A percentile compares a stretch with the other conserved stretches of the same genome.
Evolutionary conservation across 2,113 vertebrate genomes (phyloP).

Genomic region (Otis tarda): DNA sequence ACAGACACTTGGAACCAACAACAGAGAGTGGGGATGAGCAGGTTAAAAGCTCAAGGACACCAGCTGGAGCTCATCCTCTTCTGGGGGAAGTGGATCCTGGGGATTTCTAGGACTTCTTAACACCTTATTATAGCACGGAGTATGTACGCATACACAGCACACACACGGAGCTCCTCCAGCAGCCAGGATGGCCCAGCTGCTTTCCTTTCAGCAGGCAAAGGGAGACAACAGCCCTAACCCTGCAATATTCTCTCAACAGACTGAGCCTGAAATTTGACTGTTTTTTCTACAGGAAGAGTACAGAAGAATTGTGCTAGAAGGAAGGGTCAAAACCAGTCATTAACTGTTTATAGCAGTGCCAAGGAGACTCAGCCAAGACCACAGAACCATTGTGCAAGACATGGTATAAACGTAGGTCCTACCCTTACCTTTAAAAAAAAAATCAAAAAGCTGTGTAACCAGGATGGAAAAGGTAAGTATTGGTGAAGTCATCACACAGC

Average conservation of each 20-base stretch:
- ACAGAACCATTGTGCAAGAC: not conserved
- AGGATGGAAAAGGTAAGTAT: not conserved
- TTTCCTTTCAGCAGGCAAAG: not conserved
- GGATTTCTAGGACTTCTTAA: not conserved
- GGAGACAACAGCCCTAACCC: not conserved
- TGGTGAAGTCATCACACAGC: not conserved
- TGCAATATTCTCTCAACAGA: not conserved
- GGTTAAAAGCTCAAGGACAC: not conserved
- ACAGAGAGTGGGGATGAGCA: not conserved
- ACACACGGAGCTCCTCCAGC: not conserved
- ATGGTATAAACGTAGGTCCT: not conserved
- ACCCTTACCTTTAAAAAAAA: not conserved
- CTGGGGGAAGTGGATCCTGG: not conserved
- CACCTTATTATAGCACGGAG: not conserved
- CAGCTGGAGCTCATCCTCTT: not conserved
- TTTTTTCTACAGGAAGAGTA: not conserved
- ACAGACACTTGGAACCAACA: not conserved
- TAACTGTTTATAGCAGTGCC: not conserved
- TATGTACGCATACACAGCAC: not conserved
- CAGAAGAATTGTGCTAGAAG: not conserved
- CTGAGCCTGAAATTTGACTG: not conserved
- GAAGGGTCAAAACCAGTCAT: not conserved
- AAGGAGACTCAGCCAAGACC: not conserved
- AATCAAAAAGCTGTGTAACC: not conserved
- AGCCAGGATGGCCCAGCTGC: not conserved